These are phyloP conservation scores for Colaptes auratus DNA, from an alignment of 2,113 vertebrate species.

Conservation along the genomic window DNA sequence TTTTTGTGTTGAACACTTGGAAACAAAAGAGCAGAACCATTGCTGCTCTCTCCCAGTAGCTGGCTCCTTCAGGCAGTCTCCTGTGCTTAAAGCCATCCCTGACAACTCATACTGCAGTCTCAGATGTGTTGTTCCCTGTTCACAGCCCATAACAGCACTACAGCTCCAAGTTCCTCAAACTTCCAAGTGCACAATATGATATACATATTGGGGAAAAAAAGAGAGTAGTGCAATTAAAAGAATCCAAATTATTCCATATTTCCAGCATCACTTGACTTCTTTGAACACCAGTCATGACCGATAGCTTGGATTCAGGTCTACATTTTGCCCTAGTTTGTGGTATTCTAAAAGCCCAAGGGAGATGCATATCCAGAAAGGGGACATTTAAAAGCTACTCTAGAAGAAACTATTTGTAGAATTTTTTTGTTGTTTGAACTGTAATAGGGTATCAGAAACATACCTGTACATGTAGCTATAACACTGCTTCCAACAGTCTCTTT, in stretches of 20 bases:
- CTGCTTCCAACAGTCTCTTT: not conserved
- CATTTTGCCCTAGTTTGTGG: not conserved
- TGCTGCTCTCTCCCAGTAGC: not conserved
- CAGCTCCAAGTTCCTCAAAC: accelerated
- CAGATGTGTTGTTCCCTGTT: not conserved
- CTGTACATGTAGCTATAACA: not conserved
- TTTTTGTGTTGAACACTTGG: not conserved
- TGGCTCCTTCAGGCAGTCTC: not conserved
- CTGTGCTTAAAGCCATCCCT: not conserved
- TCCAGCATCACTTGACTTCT: not conserved
- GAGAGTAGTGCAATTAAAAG: not conserved
- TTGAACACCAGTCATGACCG: not conserved
- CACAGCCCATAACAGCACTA: not conserved
- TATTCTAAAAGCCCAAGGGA: not conserved
- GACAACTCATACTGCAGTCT: not conserved
- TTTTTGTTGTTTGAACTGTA: not conserved
- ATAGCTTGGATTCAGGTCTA: not conserved
- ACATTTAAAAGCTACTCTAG: not conserved
- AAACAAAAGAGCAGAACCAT: not conserved
- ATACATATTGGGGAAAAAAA: not conserved
- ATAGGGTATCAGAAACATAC: not conserved
- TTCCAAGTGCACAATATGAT: not conserved
- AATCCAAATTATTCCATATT: not conserved
- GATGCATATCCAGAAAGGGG: not conserved
- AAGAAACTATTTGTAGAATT: not conserved